Base-by-base conservation (phyloP, 2,113 vertebrate genomes). In the Gnathochromis pfefferi region DNA sequence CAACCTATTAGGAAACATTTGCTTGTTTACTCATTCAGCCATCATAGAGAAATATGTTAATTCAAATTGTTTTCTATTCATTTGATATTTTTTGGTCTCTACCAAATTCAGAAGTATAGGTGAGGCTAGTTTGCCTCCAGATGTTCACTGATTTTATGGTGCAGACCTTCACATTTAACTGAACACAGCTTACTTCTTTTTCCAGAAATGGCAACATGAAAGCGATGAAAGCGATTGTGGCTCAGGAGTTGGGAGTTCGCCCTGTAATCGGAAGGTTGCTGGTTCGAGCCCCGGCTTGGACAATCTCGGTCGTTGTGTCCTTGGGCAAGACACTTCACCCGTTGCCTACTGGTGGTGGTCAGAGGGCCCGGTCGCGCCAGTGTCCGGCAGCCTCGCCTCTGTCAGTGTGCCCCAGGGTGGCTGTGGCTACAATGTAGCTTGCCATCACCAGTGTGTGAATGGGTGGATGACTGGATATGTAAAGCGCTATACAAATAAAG, bases 211-310 rank as follows among this genome's bases (percentile, higher is more conserved):
- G 0, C 2, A 6, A 13, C 35, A 70, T 6, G 7, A 70, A 70
- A 9, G 19, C 17, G 0, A 65, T 7, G 33, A 13, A 55, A 55
- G 23, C 0, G 3, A 5, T 28, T 28, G 23, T 57, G 23, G 3
- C 13, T 55, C 21, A 1, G 1, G 13, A 57, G 0, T 57, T 26
- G 54, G 12, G 54, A 11, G 51, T 53, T 53, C 5, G 9, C 3
- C 13, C 5, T 28, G 23, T 57, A 57, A 28, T 5, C 13, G 7
- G 13, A 57, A 57, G 23, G 55, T 57, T 57, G 13, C 55, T 9
- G 4, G 55, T 57, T 57, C 0, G 3, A 58, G 23, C 1, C 23
- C 7, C 0, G 0, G 23, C 55, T 57, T 0, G 23, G 55, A 16
- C 55, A 57, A 1, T 16, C 55, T 1, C 23, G 23, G 55, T 28